Percentiles rank a stretch among this genome's conserved stretches.
Conservation (phyloP, 30 jellyfish, hydroid and myxozoan genomes). For the Cassiopea xamachana region DNA sequence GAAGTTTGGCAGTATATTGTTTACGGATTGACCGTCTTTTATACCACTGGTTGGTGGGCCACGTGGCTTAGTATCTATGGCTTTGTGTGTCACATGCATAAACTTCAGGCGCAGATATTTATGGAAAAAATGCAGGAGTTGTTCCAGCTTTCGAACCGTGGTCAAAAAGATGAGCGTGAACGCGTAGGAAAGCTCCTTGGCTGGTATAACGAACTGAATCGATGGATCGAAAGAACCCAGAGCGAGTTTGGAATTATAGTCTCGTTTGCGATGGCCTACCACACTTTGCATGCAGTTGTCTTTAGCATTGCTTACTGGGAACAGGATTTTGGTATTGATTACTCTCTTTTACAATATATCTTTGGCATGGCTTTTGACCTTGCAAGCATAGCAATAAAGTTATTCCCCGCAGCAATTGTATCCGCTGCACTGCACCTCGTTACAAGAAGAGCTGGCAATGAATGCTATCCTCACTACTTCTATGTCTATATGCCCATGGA, state of each 20-base stretch:
- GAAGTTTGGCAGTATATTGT: slow-evolving; percentile 40
- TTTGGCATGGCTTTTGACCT: slow-evolving; percentile 73
- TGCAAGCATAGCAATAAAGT: slow-evolving; percentile 79
- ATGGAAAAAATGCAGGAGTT: slow-evolving; percentile 55
- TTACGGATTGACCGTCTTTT: slow-evolving; percentile 46
- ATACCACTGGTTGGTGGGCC: slow-evolving; percentile 91
- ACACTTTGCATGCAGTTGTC: slow-evolving; percentile 64
- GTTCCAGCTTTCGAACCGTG: slow-evolving; percentile 42
- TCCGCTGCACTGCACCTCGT: slow-evolving; percentile 65
- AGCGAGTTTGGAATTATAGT: slow-evolving; percentile 71
- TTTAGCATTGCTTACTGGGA: slow-evolving; percentile 82
- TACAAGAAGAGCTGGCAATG: slow-evolving; percentile 64
- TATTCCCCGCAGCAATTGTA: slow-evolving; percentile 84
- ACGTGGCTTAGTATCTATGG: slow-evolving; percentile 84
- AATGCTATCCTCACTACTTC: slow-evolving; percentile 49
- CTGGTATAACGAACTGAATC: slow-evolving; percentile 70
- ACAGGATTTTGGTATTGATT: slow-evolving; percentile 59
- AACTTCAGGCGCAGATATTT: slow-evolving; percentile 58
- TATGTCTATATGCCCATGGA: slow-evolving; percentile 65
- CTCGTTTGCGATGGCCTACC: slow-evolving; percentile 87
- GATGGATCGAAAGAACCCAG: slow-evolving; percentile 83
- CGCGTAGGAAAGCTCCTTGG: slow-evolving; percentile 59
- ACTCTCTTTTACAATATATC: slow-evolving; percentile 70
- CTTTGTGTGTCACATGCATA: slow-evolving; percentile 79
- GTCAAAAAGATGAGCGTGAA: slow-evolving; percentile 36